These are phyloP conservation scores for Thripadectes ignobilis DNA, from an alignment of 2,797 vertebrate genomes.

Conservation along the genomic window DNA sequence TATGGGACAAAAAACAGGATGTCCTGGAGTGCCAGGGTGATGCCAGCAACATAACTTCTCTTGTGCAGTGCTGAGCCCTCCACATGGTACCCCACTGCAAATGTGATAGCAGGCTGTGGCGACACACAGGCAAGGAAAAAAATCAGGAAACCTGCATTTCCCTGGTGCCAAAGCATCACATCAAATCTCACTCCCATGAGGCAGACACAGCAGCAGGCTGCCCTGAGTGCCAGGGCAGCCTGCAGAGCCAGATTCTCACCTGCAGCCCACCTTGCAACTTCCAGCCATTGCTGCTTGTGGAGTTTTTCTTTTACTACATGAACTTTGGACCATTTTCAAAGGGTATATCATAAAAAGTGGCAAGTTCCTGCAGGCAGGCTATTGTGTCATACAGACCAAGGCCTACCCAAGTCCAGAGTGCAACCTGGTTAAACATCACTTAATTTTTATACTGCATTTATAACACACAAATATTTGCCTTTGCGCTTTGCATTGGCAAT, in stretches of 20 bases:
- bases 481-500: accelerated
- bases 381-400: neutral
- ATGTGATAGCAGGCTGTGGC: accelerated
- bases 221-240: neutral
- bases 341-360: constrained; percentile 35
- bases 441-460: neutral
- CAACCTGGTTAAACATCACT: constrained; percentile 38
- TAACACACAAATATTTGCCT: constrained; percentile 25
- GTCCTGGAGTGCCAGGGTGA: accelerated
- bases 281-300: neutral
- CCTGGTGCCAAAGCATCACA: neutral
- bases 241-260: neutral
- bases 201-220: neutral
- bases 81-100: neutral
- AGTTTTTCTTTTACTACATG: neutral
- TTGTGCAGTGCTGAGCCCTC: neutral
- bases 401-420: constrained; percentile 46
- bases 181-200: neutral
- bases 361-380: constrained; percentile 32
- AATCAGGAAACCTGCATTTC: neutral
- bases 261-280: neutral
- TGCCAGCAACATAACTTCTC: neutral
- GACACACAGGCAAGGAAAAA: neutral
- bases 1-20: neutral
- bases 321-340: constrained; percentile 30